These are phyloP conservation scores for Alaudala cheleensis DNA, from an alignment of 2,113 vertebrate species.

Conservation along the genomic window DNA sequence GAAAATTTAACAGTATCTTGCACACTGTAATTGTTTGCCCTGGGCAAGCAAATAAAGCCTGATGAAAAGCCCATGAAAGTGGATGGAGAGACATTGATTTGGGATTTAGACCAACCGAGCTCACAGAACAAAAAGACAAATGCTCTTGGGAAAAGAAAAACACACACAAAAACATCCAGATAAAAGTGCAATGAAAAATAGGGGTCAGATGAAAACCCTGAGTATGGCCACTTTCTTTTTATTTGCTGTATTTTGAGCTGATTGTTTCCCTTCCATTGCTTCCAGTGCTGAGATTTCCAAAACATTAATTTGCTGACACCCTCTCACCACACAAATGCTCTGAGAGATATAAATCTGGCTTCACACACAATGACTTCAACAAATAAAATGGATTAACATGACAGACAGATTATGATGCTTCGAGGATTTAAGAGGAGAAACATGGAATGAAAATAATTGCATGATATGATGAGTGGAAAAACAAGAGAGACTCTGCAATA, in stretches of 20 bases:
- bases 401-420: conserved; percentile 39
- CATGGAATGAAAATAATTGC: conserved; percentile 20
- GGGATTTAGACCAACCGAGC: background rate
- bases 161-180: background rate
- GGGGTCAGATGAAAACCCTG: background rate
- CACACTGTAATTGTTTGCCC: background rate
- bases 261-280: background rate
- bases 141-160: background rate
- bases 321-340: background rate
- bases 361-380: conserved; percentile 6
- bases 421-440: conserved; percentile 33
- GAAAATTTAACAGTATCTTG: background rate
- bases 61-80: background rate
- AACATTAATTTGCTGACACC: background rate
- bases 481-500: conserved; percentile 1
- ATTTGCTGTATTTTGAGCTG: background rate
- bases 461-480: background rate
- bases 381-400: conserved; percentile 39
- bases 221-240: background rate
- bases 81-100: background rate
- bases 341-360: conserved; percentile 72
- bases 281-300: background rate
- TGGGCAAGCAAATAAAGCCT: background rate
- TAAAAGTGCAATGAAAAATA: background rate
- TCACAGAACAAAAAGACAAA: background rate